phyloP scores from a whole-genome alignment of 2,113 vertebrate species.

The Psilopsiagon aurifrons region DNA sequence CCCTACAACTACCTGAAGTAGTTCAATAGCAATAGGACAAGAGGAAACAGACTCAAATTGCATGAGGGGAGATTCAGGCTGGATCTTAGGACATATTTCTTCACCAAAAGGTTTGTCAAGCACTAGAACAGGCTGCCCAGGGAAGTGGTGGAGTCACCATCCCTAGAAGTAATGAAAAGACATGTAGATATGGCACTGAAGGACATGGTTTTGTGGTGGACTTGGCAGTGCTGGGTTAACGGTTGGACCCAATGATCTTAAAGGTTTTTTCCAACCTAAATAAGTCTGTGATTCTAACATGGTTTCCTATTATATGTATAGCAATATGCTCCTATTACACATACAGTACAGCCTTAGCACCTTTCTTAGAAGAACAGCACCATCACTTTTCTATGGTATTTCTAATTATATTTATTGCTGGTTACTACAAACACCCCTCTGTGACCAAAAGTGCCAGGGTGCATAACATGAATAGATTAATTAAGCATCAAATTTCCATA shows the following conservation, averaged over 20 bases:
- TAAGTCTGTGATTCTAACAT: neutral
- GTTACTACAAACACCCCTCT: neutral
- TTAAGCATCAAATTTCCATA: slow-evolving; percentile 25
- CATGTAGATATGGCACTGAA: neutral
- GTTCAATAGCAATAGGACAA: neutral
- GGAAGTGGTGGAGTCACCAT: neutral
- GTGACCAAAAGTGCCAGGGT: neutral
- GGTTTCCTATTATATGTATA: neutral
- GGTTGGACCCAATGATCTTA: neutral
- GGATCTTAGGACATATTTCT: neutral
- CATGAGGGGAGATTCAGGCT: neutral
- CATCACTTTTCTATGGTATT: neutral
- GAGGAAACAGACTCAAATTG: neutral
- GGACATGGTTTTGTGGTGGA: neutral
- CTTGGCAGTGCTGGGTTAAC: neutral
- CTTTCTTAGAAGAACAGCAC: neutral
- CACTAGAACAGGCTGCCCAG: neutral
- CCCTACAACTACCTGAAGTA: neutral
- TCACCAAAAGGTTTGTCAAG: neutral
- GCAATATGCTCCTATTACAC: neutral
- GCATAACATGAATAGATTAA: neutral
- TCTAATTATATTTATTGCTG: slow-evolving; percentile 1
- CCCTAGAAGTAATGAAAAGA: neutral
- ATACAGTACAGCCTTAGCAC: neutral
- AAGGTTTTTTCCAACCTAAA: neutral